Evolutionary conservation across 2,113 vertebrate genomes (phyloP), one percentile per base, ranked within the genome.

Genomic region (Larimichthys crocea): DNA sequence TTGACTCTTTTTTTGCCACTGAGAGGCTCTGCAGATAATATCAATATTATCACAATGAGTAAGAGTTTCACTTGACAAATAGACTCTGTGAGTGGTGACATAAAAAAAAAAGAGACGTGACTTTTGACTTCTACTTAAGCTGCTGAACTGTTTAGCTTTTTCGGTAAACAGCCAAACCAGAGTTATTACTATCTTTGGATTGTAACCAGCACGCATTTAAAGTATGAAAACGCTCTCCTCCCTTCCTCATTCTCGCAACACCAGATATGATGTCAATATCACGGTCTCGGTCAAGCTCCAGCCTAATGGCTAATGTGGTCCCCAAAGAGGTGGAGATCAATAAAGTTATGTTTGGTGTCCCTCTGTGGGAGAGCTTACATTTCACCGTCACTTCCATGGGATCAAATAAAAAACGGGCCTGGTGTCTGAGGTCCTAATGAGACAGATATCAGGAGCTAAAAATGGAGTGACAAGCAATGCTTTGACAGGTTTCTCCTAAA

Each of bases 311-410:
- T 91, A 85, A 89, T 82, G 75, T 62, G 15, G 50, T 52, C 78
- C 57, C 76, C 22, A 76, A 9, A 8, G 82, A 88, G 68, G 61
- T 60, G 70, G 12, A 26, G 82, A 91, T 94, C 92, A 75, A 91
- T 91, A 63, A 5, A 16, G 14, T 67, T 59, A 57, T 20, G 71
- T 59, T 61, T 56, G 35, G 20, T 56, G 70, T 79, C 67, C 70
- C 71, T 65, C 73, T 56, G 46, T 16, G 46, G 59, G 76, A 80
- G 71, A 22, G 76, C 67, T 90, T 75, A 52, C 14, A 62, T 86
- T 89, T 81, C 85, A 78, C 60, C 26, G 29, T 67, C 46, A 40
- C 42, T 48, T 74, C 52, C 12, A 42, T 11, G 4, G 42, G 57
- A 67, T 65, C 60, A 66, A 81, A 88, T 74, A 72, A 40, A 77